Evolutionary conservation across 2,113 vertebrate species (phyloP).

Genomic region (Pelvicachromis taeniatus): DNA sequence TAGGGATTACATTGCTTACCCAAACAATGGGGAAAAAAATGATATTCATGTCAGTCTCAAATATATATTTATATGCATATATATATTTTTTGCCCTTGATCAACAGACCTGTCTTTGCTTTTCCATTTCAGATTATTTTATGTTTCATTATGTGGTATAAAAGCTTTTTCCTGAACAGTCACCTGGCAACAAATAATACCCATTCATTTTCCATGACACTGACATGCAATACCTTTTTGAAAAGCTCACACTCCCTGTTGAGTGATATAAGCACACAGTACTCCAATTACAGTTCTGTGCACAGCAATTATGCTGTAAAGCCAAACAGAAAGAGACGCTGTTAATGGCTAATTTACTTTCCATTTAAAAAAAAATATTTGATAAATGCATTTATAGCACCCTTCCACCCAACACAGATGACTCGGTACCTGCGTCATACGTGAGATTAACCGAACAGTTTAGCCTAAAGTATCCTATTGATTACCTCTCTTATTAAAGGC

Average conservation of each 20-base stretch:
- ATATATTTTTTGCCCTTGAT: background rate
- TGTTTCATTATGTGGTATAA: background rate
- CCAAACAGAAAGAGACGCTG: background rate
- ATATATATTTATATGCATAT: background rate
- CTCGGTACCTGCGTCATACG: conserved; percentile 7
- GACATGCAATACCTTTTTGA: background rate
- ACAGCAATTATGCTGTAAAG: background rate
- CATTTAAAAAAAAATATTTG: background rate
- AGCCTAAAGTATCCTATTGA: conserved; percentile 46
- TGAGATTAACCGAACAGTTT: conserved; percentile 34
- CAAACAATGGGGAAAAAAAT: background rate
- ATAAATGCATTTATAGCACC: conserved; percentile 2
- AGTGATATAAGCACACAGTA: background rate
- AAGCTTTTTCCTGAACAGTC: background rate
- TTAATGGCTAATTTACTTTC: background rate
- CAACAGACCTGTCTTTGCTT: background rate
- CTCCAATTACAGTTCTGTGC: background rate
- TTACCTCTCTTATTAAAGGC: conserved; percentile 34
- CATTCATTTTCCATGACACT: background rate
- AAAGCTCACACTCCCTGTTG: background rate
- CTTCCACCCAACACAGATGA: background rate
- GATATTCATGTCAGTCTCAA: background rate
- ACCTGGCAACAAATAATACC: conserved; percentile 1
- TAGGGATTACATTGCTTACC: background rate
- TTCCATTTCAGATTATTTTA: background rate